Evolutionary conservation across 2,888 invertebrate species (phyloP), one percentile per base, ranked within the genome.

Genomic region (Harmothoe impar): DNA sequence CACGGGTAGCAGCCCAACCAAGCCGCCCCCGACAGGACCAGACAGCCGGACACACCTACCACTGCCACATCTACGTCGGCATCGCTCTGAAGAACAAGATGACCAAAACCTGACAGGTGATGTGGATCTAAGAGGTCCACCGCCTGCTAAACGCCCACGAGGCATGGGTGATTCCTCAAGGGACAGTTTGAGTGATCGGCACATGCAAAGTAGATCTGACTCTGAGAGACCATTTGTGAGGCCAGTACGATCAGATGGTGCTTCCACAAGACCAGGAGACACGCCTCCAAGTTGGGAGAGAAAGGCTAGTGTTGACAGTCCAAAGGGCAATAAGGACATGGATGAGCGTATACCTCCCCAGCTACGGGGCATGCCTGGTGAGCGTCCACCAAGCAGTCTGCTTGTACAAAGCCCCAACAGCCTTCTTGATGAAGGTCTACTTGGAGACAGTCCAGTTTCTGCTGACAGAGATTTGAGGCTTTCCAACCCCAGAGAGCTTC

Each of bases 61-160:
- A 62, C 20, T 62, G 7, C 7, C 7, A n/a, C 17, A 77, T 15
- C n/a, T 7, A 1, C 20, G 77, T n/a, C 77, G 77, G 3, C 77
- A 77, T 29, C 77, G 31, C 77, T 17, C 17, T 77, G 68, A 68
- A n/a, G 31, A 15, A 25, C 0, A 25, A 29, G 86, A 86, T 52
- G 86, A 54, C 10, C 17, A 54, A 23, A 54, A 7, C 25, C 7
- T 54, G 23, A 52, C 54, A 20, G 54, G 54, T 31, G 86, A 86
- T 86, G 54, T 86, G 7, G 86, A 86, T 86, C 20, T 86, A 54
- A 1, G 86, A 25, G 86, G 86, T 29, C 86, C 86, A 29, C 86
- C 86, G 17, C 86, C 86, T 20, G n/a, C 84, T 1, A 86, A 86
- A 56, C 52, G 86, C 20, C 29, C 54, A 31, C 52, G 86, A 0